A percentile compares a stretch with the other conserved stretches of the same genome.
Conservation (phyloP, 1,140 invertebrate species). For the Nilaparvata lugens region DNA sequence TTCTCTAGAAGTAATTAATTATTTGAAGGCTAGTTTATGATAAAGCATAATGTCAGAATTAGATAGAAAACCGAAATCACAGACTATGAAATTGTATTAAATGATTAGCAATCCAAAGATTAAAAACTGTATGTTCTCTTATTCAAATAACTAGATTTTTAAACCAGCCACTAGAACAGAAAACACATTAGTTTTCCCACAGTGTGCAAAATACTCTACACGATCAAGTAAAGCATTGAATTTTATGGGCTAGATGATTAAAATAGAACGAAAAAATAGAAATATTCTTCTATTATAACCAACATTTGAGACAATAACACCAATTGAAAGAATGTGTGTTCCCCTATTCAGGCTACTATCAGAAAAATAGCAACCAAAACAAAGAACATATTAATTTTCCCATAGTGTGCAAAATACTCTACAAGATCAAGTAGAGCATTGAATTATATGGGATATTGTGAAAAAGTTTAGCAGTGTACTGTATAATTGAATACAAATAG, state of each 20-base stretch:
- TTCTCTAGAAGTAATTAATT: neutral
- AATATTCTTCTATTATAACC: conserved; percentile 3
- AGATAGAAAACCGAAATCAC: too few relatives aligned
- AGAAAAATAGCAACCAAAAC: conserved; percentile 37
- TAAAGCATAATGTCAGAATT: too few relatives aligned
- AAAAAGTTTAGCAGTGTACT: too few relatives aligned
- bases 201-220: conserved; percentile 8
- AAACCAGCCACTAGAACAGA: conserved; percentile 39
- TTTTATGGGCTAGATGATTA: neutral
- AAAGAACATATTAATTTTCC: conserved; percentile 35
- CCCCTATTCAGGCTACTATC: conserved; percentile 40
- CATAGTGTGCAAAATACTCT: conserved; percentile 8
- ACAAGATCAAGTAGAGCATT: neutral
- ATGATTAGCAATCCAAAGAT: too few relatives aligned
- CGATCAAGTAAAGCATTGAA: neutral
- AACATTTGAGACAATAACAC: neutral
- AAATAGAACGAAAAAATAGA: neutral
- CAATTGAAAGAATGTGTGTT: conserved; percentile 34
- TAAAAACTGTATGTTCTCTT: conserved; percentile 39
- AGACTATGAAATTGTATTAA: too few relatives aligned
- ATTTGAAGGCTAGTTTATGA: too few relatives aligned
- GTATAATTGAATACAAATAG: too few relatives aligned
- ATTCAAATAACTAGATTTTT: conserved; percentile 37
- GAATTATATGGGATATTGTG: conserved; percentile 5
- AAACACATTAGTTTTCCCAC: conserved; percentile 31